A percentile compares a stretch with the other conserved stretches of the same genome.
Conservation (phyloP, 2,888 invertebrate species). For the Acheta domesticus region DNA sequence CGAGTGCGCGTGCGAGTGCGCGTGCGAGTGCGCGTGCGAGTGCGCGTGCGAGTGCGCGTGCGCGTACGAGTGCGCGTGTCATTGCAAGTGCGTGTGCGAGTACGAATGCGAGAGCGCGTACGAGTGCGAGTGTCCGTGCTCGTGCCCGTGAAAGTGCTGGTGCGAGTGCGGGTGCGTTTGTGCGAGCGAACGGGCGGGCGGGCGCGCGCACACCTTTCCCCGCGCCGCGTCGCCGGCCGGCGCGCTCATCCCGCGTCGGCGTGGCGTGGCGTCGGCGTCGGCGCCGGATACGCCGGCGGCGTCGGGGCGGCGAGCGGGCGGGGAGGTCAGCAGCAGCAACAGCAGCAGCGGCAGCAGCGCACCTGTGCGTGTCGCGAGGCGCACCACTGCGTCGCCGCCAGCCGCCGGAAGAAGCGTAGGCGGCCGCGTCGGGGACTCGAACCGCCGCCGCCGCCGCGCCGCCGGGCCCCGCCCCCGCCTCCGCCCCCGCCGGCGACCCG, state of each 20-base stretch:
- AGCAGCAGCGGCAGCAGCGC: not conserved
- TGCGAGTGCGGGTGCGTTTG: too few species aligned
- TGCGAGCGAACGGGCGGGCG: not conserved
- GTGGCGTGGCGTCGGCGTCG: not conserved
- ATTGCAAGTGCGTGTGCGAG: too few species aligned
- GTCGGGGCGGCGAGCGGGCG: not conserved
- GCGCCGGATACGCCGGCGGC: not conserved
- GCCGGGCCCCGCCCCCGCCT: constrained; percentile 25
- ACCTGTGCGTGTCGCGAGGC: constrained; percentile 1
- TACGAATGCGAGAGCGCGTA: too few species aligned
- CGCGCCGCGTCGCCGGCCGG: not conserved
- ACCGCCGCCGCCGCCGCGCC: not conserved
- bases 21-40: too few species aligned
- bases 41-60: too few species aligned
- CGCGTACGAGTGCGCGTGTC: too few species aligned
- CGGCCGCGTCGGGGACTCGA: not conserved
- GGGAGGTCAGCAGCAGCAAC: not conserved
- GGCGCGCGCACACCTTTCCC: not conserved
- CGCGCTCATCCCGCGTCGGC: not conserved
- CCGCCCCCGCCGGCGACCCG: constrained; percentile 11
- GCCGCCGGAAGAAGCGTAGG: not conserved
- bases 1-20: too few species aligned
- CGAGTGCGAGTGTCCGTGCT: too few species aligned
- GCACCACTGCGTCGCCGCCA: not conserved
- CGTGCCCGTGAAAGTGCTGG: too few species aligned